Percentiles rank a stretch among this genome's conserved stretches.
Conservation (phyloP, 2,797 vertebrate species). For the Acipenser transmontanus region DNA sequence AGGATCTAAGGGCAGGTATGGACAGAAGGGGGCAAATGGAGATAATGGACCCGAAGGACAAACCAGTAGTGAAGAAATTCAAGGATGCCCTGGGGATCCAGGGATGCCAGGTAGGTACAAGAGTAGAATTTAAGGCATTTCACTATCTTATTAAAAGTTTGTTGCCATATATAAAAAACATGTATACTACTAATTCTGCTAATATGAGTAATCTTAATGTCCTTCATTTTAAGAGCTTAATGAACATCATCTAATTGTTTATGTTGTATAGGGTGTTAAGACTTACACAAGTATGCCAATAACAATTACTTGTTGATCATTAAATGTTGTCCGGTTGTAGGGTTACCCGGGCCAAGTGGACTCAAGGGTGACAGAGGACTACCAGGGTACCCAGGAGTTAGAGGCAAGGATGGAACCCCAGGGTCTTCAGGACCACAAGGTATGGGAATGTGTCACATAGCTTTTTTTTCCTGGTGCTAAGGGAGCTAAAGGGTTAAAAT, state of each 20-base stretch:
- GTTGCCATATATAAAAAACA: not conserved
- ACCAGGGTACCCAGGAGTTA: slow-evolving; percentile 32
- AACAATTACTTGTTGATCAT: too few relatives aligned
- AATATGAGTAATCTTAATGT: too few relatives aligned
- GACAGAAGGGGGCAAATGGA: not conserved
- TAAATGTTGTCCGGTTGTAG: slow-evolving; percentile 28
- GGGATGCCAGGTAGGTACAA: slow-evolving; percentile 28
- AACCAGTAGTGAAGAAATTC: slow-evolving; percentile 7
- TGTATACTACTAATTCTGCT: not conserved
- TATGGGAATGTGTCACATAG: slow-evolving; percentile 17
- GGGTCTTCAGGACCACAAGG: slow-evolving; percentile 47
- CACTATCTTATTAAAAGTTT: not conserved
- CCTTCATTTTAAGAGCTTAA: too few relatives aligned
- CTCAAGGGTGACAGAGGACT: slow-evolving; percentile 39
- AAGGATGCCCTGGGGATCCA: slow-evolving; percentile 41
- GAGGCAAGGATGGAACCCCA: slow-evolving; percentile 35
- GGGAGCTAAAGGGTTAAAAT: too few relatives aligned
- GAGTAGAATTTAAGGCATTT: too few relatives aligned
- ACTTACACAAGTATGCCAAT: too few relatives aligned
- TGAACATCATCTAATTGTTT: too few relatives aligned
- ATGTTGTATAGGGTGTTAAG: too few relatives aligned
- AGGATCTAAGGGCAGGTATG: slow-evolving; percentile 21
- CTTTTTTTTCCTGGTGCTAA: too few relatives aligned
- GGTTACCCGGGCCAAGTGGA: slow-evolving; percentile 37
- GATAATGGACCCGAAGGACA: slow-evolving; percentile 32